phyloP scores from a whole-genome alignment of 2,888 invertebrate species.

The Salticus scenicus region DNA sequence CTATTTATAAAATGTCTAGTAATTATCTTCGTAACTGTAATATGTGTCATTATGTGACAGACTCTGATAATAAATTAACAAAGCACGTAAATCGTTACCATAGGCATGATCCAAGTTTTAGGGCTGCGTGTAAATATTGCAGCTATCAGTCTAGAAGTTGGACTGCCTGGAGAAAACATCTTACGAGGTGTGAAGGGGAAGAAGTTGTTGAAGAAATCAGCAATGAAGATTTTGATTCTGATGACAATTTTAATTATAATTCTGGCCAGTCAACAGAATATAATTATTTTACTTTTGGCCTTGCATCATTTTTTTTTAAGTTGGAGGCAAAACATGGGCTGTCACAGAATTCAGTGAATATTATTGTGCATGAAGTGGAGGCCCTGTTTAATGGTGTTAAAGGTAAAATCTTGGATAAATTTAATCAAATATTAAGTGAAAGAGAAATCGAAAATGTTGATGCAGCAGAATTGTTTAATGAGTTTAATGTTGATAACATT shows the following conservation, averaged over 20 bases:
- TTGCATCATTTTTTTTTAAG: conserved; percentile 29
- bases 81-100: background rate
- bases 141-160: background rate
- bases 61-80: background rate
- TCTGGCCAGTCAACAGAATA: background rate
- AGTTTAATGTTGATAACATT: background rate
- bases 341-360: conserved; percentile 10
- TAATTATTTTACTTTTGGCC: background rate
- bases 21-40: too few relatives aligned
- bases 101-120: conserved; percentile 5
- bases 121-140: background rate
- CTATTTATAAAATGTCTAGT: too few relatives aligned
- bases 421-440: background rate
- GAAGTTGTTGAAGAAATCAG: background rate
- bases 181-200: background rate
- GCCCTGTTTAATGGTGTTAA: background rate
- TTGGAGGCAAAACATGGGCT: conserved; percentile 28
- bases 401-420: background rate
- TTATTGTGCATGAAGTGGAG: conserved; percentile 4
- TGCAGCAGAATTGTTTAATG: background rate
- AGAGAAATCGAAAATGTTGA: background rate
- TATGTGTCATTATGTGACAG: too few relatives aligned
- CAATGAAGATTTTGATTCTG: background rate
- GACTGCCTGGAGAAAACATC: conserved; percentile 6
- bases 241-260: background rate